Evolutionary conservation across 30 jellyfish, hydroid and myxozoan species (phyloP), one percentile per base, ranked within the genome.

Genomic region (Aurelia aurita): DNA sequence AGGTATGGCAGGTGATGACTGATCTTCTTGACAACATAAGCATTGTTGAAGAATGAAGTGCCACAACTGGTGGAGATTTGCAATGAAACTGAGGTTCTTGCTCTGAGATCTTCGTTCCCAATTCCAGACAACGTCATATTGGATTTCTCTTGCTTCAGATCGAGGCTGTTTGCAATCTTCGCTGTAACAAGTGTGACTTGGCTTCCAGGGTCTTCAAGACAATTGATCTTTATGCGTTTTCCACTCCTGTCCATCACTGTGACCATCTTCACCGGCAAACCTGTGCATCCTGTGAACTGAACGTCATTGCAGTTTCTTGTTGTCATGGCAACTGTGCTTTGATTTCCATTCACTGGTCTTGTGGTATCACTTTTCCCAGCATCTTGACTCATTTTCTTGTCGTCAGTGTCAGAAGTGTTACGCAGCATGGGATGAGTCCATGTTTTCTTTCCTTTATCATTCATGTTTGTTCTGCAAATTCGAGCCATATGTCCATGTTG

Each of bases 181-280:
- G 47, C 47, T 35, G 47, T 35, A 35, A 35, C 47, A 47, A 70
- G 82, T 23, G 67, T 70, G 39, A 70, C 82, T 34, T 70, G 82
- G 68, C 82, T 70, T 15, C 82, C 82, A n/a, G 82, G 82, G 49
- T 44, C 82, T 43, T 70, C 82, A 32, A 70, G 82, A 6, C 82
- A 70, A 70, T 70, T 70, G 67, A 70, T 69, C 65, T 39, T 15
- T 14, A 35, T 25, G 66, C 66, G 18, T 69, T 69, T 32, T 35
- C 65, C 66, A 69, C 66, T 69, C 65, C 66, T 69, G 32, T 69
- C 82, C 14, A 46, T 69, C 82, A 69, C 82, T 20, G 82, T 69
- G 20, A 46, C 82, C 82, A 69, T 69, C 65, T 69, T 69, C 65
- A 69, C 82, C 5, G 82, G 65, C 32, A 69, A 69, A 7, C 82